Conservation (phyloP, 2,113 vertebrate species). For the Lepus timidus region DNA sequence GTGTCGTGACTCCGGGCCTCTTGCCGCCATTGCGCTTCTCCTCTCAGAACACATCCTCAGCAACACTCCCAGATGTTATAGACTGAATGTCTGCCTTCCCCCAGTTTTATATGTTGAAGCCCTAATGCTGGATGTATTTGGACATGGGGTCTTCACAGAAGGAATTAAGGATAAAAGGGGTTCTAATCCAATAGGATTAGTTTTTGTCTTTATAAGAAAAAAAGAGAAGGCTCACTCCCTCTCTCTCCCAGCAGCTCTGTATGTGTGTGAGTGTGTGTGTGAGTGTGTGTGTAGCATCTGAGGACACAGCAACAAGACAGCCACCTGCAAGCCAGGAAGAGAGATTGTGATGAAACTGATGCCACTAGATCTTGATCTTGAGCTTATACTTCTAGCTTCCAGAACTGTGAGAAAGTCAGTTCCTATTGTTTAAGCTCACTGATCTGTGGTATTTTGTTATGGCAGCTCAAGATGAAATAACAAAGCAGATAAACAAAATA, state of each 20-base stretch:
- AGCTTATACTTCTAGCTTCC: neutral
- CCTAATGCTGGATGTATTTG: neutral
- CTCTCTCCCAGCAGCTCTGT: neutral
- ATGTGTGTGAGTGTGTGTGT: too few relatives aligned
- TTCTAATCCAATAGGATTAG: neutral
- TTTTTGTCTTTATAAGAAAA: neutral
- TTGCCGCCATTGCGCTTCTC: too few relatives aligned
- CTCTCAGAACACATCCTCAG: too few relatives aligned
- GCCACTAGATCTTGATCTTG: neutral
- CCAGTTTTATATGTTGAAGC: neutral
- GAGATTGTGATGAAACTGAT: neutral
- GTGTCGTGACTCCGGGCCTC: too few relatives aligned
- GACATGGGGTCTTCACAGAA: neutral
- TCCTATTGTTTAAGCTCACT: neutral
- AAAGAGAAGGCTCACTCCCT: neutral
- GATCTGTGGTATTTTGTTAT: neutral
- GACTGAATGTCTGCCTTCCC: too few relatives aligned
- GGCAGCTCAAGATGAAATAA: neutral
- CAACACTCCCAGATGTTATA: too few relatives aligned
- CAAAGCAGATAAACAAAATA: neutral
- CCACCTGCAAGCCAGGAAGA: neutral
- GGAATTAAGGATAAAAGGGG: neutral
- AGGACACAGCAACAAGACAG: neutral
- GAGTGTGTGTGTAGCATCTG: neutral
- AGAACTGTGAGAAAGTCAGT: neutral